phyloP scores from a whole-genome alignment of 2,888 invertebrate genomes.

The Beris morrisii region DNA sequence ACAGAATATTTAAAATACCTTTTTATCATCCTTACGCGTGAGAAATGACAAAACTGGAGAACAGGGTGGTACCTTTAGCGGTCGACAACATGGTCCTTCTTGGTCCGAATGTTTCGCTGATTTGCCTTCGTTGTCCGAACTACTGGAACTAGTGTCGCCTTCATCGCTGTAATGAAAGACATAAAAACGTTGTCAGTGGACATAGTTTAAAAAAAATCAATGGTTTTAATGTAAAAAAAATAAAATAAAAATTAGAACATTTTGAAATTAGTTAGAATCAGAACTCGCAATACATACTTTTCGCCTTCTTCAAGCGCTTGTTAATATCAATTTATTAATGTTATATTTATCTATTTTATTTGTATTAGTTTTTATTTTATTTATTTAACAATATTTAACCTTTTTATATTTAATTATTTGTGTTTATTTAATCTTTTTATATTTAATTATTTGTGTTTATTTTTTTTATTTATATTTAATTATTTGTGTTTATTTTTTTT shows the following conservation, averaged over 20 bases:
- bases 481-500: too few relatives aligned
- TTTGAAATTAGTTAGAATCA: background rate
- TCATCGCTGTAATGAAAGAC: slow-evolving; percentile 65
- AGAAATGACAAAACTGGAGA: slow-evolving; percentile 65
- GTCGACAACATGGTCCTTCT: slow-evolving; percentile 55
- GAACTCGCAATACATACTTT: too few relatives aligned
- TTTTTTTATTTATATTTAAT: too few relatives aligned
- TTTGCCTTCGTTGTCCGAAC: slow-evolving; percentile 65
- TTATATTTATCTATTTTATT: too few relatives aligned
- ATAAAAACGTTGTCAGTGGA: slow-evolving; percentile 8
- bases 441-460: too few relatives aligned
- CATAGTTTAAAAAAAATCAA: too few relatives aligned
- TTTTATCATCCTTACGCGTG: slow-evolving; percentile 31
- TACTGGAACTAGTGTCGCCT: slow-evolving; percentile 74
- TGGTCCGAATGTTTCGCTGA: slow-evolving; percentile 51
- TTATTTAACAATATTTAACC: too few relatives aligned
- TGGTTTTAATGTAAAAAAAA: background rate
- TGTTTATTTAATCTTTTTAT: too few relatives aligned
- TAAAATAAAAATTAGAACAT: background rate
- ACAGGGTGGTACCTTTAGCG: slow-evolving; percentile 67
- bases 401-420: too few relatives aligned
- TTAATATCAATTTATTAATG: too few relatives aligned
- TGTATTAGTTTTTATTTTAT: too few relatives aligned
- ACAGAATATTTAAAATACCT: slow-evolving; percentile 17
- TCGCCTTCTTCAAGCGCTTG: too few relatives aligned